Conservation (phyloP, 2,113 vertebrate genomes). For the Bungarus multicinctus region DNA sequence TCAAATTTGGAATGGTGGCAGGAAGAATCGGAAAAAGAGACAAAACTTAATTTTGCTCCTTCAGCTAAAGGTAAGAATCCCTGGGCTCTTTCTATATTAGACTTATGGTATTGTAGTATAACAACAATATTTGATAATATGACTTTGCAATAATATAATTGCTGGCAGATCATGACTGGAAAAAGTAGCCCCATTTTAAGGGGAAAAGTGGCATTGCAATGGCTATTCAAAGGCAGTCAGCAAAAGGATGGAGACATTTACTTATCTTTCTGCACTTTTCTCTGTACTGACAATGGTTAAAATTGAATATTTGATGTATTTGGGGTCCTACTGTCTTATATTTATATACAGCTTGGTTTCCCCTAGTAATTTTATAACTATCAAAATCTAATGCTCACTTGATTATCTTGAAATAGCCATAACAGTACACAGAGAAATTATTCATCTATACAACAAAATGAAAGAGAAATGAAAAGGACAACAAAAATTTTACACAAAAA, state of each 20-base stretch:
- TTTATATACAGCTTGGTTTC: not conserved
- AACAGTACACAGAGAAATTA: not conserved
- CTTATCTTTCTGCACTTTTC: not conserved
- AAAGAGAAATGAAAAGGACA: not conserved
- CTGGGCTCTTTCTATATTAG: too few relatives aligned
- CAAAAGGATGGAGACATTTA: not conserved
- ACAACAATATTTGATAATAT: not conserved
- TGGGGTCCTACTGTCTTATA: not conserved
- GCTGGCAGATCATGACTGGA: not conserved
- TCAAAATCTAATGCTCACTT: not conserved
- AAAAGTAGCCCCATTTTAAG: not conserved
- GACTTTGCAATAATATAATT: not conserved
- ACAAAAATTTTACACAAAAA: not conserved
- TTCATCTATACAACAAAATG: not conserved
- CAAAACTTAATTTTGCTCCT: not conserved
- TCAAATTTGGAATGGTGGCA: not conserved
- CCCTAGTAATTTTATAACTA: constrained; percentile 18
- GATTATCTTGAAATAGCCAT: constrained; percentile 13
- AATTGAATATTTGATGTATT: not conserved
- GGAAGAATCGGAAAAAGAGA: not conserved
- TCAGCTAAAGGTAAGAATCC: not conserved
- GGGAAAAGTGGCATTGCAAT: not conserved
- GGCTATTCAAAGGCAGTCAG: not conserved
- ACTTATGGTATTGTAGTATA: not conserved
- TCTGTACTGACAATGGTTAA: not conserved